Conservation (phyloP, 2,113 vertebrate species). For the Empidonax alnorum region DNA sequence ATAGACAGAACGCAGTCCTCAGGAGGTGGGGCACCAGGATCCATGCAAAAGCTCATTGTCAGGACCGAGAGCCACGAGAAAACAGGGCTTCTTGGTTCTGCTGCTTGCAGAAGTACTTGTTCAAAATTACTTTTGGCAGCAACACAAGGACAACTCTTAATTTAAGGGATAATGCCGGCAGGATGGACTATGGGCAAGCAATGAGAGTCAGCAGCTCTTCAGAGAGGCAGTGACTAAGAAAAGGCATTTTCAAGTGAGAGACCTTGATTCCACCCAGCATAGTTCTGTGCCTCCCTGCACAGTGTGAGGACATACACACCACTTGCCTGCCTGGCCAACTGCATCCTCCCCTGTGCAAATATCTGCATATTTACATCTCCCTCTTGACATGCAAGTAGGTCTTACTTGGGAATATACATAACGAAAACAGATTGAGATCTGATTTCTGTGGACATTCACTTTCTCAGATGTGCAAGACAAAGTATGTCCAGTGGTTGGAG, state of each 20-base stretch:
- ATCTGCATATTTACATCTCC: neutral
- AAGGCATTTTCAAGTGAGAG: neutral
- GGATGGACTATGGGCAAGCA: neutral
- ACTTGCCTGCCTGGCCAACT: neutral
- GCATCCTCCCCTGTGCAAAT: neutral
- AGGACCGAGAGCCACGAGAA: neutral
- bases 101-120: neutral
- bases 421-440: neutral
- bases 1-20: neutral
- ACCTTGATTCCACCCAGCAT: neutral
- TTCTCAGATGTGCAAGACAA: neutral
- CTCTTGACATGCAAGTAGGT: neutral
- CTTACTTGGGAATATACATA: neutral
- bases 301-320: accelerated
- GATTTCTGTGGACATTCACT: neutral
- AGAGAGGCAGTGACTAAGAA: neutral
- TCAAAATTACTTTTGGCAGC: neutral
- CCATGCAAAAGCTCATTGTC: neutral
- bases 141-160: neutral
- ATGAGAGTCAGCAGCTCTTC: neutral
- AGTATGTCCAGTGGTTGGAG: neutral
- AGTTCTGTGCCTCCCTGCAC: neutral
- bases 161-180: neutral
- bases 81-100: neutral
- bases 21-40: neutral